phyloP scores from a whole-genome alignment of 2,797 vertebrate species.

The Tenualosa ilisha region DNA sequence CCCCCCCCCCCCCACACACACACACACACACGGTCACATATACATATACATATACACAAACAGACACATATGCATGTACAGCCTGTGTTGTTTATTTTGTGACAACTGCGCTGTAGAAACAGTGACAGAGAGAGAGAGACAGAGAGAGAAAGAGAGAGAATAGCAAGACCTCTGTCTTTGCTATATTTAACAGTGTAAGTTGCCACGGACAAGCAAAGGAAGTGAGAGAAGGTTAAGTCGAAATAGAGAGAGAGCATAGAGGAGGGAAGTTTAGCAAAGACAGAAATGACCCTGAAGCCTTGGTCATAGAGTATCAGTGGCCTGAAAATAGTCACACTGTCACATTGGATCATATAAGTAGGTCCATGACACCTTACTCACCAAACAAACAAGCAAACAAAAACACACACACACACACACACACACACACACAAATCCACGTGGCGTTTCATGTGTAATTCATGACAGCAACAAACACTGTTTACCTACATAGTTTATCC shows the following conservation, averaged over 20 bases:
- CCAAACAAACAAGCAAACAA: not conserved
- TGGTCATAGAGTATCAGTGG: not conserved
- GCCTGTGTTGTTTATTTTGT: not conserved
- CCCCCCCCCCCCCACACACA: not conserved
- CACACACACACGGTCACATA: not conserved
- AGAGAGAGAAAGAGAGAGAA: not conserved
- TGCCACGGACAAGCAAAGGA: not conserved
- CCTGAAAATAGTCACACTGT: not conserved
- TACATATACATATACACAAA: not conserved
- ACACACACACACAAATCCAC: not conserved
- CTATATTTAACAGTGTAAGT: not conserved
- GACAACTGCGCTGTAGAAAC: not conserved
- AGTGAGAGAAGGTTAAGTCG: not conserved
- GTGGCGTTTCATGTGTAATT: not conserved
- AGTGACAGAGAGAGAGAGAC: not conserved
- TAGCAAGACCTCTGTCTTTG: not conserved
- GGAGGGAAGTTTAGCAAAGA: not conserved
- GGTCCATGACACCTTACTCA: not conserved
- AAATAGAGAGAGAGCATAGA: not conserved
- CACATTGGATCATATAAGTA: not conserved
- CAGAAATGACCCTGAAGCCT: not conserved
- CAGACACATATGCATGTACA: not conserved
- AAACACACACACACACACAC: not conserved
- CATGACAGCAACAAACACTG: not conserved
- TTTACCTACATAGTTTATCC: not conserved